Conservation (phyloP, 2,113 vertebrate species). For the Ailuropoda melanoleuca region DNA sequence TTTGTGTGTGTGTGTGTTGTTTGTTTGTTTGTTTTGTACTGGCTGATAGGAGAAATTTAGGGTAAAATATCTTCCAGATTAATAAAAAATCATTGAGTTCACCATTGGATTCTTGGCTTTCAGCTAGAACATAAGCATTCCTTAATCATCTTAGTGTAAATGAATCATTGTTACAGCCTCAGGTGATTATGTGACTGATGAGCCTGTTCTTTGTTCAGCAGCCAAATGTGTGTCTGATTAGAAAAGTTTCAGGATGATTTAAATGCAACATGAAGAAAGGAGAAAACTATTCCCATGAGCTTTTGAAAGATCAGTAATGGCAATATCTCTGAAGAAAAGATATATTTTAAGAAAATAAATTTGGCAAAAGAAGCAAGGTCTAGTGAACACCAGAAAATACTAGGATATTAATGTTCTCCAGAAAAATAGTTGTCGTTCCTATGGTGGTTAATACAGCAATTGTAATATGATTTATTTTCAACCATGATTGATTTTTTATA, state of each 20-base stretch:
- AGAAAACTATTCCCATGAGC: neutral
- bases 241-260: conserved; percentile 48
- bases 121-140: neutral
- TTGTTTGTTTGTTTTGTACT: neutral
- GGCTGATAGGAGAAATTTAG: neutral
- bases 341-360: conserved; percentile 13
- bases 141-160: neutral
- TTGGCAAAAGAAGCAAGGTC: neutral
- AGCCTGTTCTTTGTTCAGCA: neutral
- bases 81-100: neutral
- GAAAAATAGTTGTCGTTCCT: neutral
- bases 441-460: neutral
- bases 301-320: neutral
- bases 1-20: too few species aligned
- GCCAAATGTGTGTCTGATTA: neutral
- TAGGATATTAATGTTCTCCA: neutral
- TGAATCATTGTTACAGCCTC: conserved; percentile 6
- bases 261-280: neutral
- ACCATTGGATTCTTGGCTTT: neutral
- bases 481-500: neutral
- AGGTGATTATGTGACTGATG: neutral
- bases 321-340: neutral
- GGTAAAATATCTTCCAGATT: neutral
- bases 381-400: neutral
- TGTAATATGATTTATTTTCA: neutral